A percentile compares a stretch with the other conserved stretches of the same genome.
phyloP scores from a whole-genome alignment of 2,797 vertebrate species.

The Dromococcyx pavoninus region DNA sequence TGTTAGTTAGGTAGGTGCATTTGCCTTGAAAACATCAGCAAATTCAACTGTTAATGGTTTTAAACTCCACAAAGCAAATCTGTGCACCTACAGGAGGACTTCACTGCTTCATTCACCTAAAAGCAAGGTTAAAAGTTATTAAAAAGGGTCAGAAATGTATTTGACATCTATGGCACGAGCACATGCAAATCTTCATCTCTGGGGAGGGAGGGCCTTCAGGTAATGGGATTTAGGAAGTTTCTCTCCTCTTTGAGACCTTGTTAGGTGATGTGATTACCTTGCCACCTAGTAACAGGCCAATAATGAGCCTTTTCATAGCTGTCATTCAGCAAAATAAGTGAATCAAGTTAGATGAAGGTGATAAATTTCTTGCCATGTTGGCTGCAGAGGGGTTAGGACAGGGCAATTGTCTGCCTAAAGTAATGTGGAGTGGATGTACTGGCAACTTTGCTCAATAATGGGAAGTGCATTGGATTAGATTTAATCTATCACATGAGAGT shows the following conservation, averaged over 20 bases:
- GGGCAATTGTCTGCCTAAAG: slow-evolving; percentile 58
- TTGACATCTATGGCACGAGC: background rate
- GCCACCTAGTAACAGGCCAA: slow-evolving; percentile 20
- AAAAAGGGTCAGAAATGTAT: slow-evolving; percentile 6
- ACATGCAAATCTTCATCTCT: background rate
- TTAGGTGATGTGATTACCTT: slow-evolving; percentile 59
- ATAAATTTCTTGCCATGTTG: slow-evolving; percentile 68
- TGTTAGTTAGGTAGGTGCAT: background rate
- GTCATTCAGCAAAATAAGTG: slow-evolving; percentile 43
- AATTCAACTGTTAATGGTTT: background rate
- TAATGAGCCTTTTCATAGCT: slow-evolving; percentile 60
- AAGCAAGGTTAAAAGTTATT: slow-evolving; percentile 12
- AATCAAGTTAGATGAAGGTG: slow-evolving; percentile 58
- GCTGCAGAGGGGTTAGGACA: slow-evolving; percentile 53
- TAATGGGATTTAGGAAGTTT: slow-evolving; percentile 30
- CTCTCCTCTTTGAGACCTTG: slow-evolving; percentile 42
- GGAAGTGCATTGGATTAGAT: slow-evolving; percentile 11
- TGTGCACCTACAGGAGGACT: background rate
- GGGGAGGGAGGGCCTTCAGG: background rate
- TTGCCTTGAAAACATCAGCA: slow-evolving; percentile 20
- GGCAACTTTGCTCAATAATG: background rate
- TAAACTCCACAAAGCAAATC: background rate
- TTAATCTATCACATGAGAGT: background rate
- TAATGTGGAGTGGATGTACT: background rate
- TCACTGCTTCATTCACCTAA: background rate